phyloP scores from a whole-genome alignment of 2,113 vertebrate genomes.

The Leucosticte australis region DNA sequence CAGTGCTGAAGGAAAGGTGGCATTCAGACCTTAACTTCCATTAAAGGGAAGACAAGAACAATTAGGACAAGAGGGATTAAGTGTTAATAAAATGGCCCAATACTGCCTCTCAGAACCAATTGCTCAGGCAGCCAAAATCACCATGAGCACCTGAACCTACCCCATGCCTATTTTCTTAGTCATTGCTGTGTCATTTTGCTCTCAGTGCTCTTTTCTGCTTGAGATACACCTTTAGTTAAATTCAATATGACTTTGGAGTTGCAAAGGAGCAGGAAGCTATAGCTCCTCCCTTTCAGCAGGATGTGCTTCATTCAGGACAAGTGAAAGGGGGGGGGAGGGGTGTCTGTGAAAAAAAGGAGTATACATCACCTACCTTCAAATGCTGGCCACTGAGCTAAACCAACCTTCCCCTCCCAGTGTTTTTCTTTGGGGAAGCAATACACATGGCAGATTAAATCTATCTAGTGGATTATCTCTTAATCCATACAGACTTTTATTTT shows the following conservation, averaged over 20 bases:
- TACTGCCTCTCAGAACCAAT: background rate
- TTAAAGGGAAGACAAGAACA: background rate
- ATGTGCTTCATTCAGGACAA: background rate
- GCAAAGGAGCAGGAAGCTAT: background rate
- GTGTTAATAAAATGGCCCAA: background rate
- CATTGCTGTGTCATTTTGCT: background rate
- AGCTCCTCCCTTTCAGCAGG: background rate
- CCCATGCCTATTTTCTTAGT: background rate
- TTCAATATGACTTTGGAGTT: background rate
- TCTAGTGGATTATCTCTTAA: constrained; percentile 45
- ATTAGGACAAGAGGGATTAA: background rate
- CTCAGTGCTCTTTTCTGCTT: background rate
- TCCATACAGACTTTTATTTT: constrained; percentile 25
- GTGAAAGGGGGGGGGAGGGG: background rate
- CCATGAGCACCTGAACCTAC: background rate
- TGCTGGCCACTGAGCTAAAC: background rate
- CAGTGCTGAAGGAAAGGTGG: background rate
- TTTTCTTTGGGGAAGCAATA: background rate
- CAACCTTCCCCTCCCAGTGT: background rate
- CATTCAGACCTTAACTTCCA: background rate
- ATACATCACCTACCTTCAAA: background rate
- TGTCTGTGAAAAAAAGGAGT: background rate
- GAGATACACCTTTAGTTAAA: background rate
- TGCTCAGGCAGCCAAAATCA: background rate
- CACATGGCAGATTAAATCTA: constrained; percentile 29